A percentile compares a stretch with the other conserved stretches of the same genome.
Conservation (phyloP, 2,797 vertebrate species). For the Fringilla coelebs region DNA sequence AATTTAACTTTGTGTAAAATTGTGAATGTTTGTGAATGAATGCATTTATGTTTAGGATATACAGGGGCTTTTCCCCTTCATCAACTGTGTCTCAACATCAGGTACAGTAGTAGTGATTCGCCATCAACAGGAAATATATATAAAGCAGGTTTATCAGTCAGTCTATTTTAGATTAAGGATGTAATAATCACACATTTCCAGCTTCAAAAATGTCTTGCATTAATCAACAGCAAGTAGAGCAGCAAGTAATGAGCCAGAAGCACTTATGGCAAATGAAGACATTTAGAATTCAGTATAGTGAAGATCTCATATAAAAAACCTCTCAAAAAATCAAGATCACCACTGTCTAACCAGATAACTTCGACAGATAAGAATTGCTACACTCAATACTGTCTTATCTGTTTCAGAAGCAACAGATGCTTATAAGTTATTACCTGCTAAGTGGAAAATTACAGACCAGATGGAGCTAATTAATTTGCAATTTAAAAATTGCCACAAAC, state of each 20-base stretch:
- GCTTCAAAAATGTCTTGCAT: slow-evolving; percentile 60
- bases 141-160: slow-evolving; percentile 55
- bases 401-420: slow-evolving; percentile 66
- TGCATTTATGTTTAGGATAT: not conserved
- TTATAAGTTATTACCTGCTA: slow-evolving; percentile 72
- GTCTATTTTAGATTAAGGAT: slow-evolving; percentile 61
- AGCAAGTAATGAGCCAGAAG: slow-evolving; percentile 54
- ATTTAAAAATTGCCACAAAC: slow-evolving; percentile 71
- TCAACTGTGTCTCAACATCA: not conserved
- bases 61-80: not conserved
- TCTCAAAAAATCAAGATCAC: not conserved
- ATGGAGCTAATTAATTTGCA: slow-evolving; percentile 77
- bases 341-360: slow-evolving; percentile 8
- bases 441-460: slow-evolving; percentile 73
- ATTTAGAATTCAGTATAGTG: slow-evolving; percentile 10
- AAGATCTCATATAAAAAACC: not conserved
- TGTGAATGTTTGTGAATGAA: not conserved
- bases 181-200: slow-evolving; percentile 52
- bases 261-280: not conserved
- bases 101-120: not conserved
- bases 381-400: slow-evolving; percentile 39
- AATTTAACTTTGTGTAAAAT: not conserved
- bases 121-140: slow-evolving; percentile 37
- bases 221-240: slow-evolving; percentile 58
- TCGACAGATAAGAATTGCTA: slow-evolving; percentile 14